phyloP scores from a whole-genome alignment of 2,888 invertebrate species.

The Maniola hyperantus region DNA sequence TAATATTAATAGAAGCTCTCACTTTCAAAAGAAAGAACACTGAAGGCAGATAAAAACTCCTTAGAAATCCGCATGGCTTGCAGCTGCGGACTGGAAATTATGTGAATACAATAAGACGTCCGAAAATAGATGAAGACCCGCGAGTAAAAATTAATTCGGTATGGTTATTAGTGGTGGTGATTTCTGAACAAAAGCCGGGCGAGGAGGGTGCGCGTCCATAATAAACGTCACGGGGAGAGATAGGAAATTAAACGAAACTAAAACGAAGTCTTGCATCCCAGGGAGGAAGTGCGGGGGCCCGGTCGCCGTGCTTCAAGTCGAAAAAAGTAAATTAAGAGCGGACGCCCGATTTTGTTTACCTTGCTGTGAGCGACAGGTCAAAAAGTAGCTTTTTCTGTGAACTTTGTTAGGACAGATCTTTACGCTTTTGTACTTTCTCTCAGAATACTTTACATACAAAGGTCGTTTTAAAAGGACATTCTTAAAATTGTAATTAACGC shows the following conservation, averaged over 20 bases:
- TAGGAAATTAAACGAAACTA: slow-evolving; percentile 81
- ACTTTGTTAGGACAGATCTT: slow-evolving; percentile 31
- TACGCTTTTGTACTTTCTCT: slow-evolving; percentile 31
- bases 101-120: slow-evolving; percentile 79
- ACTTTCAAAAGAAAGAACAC: slow-evolving; percentile 79
- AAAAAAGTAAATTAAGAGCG: slow-evolving; percentile 71
- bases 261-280: slow-evolving; percentile 72
- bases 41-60: slow-evolving; percentile 77
- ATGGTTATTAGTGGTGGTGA: slow-evolving; percentile 71
- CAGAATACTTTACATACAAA: slow-evolving; percentile 20
- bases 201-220: slow-evolving; percentile 64
- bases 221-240: slow-evolving; percentile 77
- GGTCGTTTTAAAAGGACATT: slow-evolving; percentile 16
- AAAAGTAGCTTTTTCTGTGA: slow-evolving; percentile 41
- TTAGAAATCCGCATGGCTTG: slow-evolving; percentile 77
- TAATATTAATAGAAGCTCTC: slow-evolving; percentile 81
- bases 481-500: slow-evolving; percentile 14
- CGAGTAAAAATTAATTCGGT: slow-evolving; percentile 73
- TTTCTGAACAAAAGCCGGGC: slow-evolving; percentile 59
- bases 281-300: slow-evolving; percentile 62
- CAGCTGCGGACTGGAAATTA: slow-evolving; percentile 80
- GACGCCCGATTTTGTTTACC: slow-evolving; percentile 68
- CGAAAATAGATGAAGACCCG: slow-evolving; percentile 69
- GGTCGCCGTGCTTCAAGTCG: slow-evolving; percentile 49
- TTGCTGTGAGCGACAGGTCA: slow-evolving; percentile 46